Conservation (phyloP, 2,888 invertebrate species). For the Eulithis testata region DNA sequence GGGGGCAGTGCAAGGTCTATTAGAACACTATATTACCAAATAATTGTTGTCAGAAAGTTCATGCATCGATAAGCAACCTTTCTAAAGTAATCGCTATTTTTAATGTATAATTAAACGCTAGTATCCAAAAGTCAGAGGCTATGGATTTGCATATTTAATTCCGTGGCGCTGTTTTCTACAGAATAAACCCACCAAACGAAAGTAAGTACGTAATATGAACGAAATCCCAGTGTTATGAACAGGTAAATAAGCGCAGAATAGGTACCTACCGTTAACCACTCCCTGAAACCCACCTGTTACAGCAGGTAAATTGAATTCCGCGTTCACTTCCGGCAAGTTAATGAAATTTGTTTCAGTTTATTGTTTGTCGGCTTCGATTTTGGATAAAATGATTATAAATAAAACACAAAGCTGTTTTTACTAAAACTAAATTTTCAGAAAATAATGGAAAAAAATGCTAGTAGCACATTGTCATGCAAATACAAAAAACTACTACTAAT, state of each 20-base stretch:
- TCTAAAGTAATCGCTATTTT: too few relatives aligned
- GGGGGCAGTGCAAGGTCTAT: too few relatives aligned
- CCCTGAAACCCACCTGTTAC: conserved; percentile 38
- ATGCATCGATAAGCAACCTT: too few relatives aligned
- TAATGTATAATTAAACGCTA: too few relatives aligned
- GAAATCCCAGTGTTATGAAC: conserved; percentile 13
- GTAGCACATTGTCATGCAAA: too few relatives aligned
- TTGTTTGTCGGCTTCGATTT: conserved; percentile 6
- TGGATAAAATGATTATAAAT: not conserved
- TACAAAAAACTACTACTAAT: too few relatives aligned
- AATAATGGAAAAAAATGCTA: too few relatives aligned
- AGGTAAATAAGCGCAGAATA: conserved; percentile 24
- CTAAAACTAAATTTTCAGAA: too few relatives aligned
- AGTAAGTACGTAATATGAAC: conserved; percentile 1
- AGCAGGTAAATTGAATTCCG: conserved; percentile 37
- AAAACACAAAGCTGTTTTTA: too few relatives aligned
- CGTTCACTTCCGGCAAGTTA: conserved; percentile 23
- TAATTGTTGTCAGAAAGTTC: too few relatives aligned
- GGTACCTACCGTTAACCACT: conserved; percentile 15
- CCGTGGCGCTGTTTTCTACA: not conserved
- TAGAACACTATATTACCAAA: too few relatives aligned
- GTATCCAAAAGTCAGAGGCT: too few relatives aligned
- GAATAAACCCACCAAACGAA: not conserved
- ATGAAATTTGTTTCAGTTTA: conserved; percentile 33
- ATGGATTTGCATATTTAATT: not conserved